Percentiles rank a stretch among this genome's conserved stretches.
Evolutionary conservation across 2,888 invertebrate genomes (phyloP).

Genomic region (Tortrix viridana): DNA sequence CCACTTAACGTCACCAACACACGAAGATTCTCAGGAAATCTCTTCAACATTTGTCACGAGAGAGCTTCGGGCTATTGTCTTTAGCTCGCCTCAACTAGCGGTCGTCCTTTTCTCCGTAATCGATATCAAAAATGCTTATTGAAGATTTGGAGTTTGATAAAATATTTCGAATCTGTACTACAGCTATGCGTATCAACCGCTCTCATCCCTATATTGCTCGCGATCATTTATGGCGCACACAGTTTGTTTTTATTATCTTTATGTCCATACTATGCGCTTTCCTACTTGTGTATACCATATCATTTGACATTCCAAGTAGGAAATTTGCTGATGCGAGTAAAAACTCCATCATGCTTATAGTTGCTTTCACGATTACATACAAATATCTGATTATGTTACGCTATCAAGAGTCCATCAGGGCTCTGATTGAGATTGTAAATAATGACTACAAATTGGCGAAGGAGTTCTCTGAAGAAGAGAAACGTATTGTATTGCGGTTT

Average conservation of each 20-base stretch:
- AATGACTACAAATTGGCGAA: conserved; percentile 55
- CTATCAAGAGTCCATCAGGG: conserved; percentile 48
- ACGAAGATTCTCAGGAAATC: conserved; percentile 32
- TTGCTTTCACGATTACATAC: conserved; percentile 52
- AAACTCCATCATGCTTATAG: conserved; percentile 56
- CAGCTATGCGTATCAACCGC: conserved; percentile 50
- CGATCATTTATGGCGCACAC: conserved; percentile 48
- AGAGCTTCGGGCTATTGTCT: conserved; percentile 18
- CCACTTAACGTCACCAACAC: conserved; percentile 36
- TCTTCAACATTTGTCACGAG: conserved; percentile 31
- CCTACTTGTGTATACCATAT: conserved; percentile 52
- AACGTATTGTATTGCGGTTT: conserved; percentile 51
- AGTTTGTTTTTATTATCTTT: conserved; percentile 43
- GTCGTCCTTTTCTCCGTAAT: conserved; percentile 9
- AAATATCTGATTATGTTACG: conserved; percentile 58
- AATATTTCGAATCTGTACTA: conserved; percentile 49
- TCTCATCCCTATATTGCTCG: conserved; percentile 51
- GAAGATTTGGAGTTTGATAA: conserved; percentile 49
- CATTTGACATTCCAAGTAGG: conserved; percentile 50
- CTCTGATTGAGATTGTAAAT: conserved; percentile 53
- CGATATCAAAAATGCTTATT: conserved; percentile 39
- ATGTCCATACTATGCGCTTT: conserved; percentile 38
- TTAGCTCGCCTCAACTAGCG: conserved; percentile 6
- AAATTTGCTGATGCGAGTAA: conserved; percentile 58
- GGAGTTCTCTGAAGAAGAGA: conserved; percentile 49